Percentiles rank a stretch among this genome's conserved stretches.
Conservation (phyloP, 2,888 invertebrate species). For the Abrostola triplasia region DNA sequence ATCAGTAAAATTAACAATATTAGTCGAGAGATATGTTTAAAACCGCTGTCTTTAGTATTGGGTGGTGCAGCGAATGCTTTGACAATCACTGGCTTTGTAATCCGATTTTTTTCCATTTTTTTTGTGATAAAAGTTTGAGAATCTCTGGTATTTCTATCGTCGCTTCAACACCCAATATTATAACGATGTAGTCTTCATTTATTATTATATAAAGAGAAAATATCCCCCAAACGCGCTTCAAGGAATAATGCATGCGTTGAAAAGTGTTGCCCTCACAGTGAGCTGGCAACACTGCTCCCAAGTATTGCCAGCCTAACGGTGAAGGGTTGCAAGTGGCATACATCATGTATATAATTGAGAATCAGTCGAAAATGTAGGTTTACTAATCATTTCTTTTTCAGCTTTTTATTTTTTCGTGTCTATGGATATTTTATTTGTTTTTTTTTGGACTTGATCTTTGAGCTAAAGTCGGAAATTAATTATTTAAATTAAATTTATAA, state of each 20-base stretch:
- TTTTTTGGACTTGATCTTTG: no score
- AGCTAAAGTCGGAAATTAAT: no score
- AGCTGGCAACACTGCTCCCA: constrained; percentile 34
- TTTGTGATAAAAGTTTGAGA: no score
- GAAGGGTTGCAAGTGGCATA: constrained; percentile 53
- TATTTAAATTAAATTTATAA: no score
- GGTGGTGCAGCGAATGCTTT: constrained; percentile 11
- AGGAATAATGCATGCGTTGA: constrained; percentile 59
- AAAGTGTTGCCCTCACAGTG: constrained; percentile 56
- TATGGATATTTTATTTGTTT: constrained; percentile 5
- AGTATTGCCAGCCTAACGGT: constrained; percentile 57
- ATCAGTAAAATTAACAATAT: constrained; percentile 49
- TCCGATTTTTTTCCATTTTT: no score
- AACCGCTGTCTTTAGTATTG: constrained; percentile 40
- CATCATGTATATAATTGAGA: constrained; percentile 43
- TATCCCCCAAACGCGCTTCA: constrained; percentile 45
- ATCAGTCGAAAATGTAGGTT: constrained; percentile 35
- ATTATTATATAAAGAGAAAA: constrained; percentile 60
- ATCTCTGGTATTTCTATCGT: not conserved
- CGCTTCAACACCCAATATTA: constrained; percentile 22
- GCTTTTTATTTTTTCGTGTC: constrained; percentile 31
- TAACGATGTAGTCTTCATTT: constrained; percentile 29
- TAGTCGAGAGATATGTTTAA: constrained; percentile 33
- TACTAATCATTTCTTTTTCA: constrained; percentile 62
- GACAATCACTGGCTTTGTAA: not conserved